Evolutionary conservation across 2,113 vertebrate genomes (phyloP).

Genomic region (Poecilia latipinna): DNA sequence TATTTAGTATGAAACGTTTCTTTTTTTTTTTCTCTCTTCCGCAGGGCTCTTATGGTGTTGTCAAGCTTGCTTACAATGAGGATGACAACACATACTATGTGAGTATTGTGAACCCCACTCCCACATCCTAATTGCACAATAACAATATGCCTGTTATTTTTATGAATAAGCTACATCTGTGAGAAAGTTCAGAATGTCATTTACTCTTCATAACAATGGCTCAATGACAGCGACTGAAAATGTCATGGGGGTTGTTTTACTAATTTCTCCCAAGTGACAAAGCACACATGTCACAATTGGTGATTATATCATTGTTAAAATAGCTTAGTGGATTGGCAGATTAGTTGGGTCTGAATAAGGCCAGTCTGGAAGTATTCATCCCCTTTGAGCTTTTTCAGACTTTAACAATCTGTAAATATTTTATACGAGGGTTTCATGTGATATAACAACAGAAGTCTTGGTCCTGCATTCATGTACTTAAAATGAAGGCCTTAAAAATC

Average conservation of each 20-base stretch:
- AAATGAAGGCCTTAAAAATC: no score
- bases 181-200: not conserved
- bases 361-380: not conserved
- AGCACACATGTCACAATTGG: constrained; percentile 40
- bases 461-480: no score
- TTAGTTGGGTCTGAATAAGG: not conserved
- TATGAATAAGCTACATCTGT: constrained; percentile 12
- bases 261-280: constrained; percentile 50
- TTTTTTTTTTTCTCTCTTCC: constrained; percentile 12
- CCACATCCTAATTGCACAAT: not conserved
- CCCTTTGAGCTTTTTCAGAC: not conserved
- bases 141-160: constrained; percentile 6
- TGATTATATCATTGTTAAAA: constrained; percentile 43
- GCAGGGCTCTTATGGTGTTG: constrained; percentile 97
- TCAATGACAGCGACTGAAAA: constrained; percentile 28
- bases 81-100: constrained; percentile 98
- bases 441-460: no score
- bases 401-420: not conserved
- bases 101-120: constrained; percentile 70
- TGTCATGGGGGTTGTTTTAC: constrained; percentile 49
- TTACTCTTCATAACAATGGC: constrained; percentile 21
- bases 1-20: constrained; percentile 18
- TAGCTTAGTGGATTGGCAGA: constrained; percentile 12
- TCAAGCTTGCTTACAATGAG: constrained; percentile 98
- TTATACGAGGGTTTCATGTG: not conserved